Base-by-base conservation (phyloP, 2,797 vertebrate species). In the Chiroxiphia lanceolata region DNA sequence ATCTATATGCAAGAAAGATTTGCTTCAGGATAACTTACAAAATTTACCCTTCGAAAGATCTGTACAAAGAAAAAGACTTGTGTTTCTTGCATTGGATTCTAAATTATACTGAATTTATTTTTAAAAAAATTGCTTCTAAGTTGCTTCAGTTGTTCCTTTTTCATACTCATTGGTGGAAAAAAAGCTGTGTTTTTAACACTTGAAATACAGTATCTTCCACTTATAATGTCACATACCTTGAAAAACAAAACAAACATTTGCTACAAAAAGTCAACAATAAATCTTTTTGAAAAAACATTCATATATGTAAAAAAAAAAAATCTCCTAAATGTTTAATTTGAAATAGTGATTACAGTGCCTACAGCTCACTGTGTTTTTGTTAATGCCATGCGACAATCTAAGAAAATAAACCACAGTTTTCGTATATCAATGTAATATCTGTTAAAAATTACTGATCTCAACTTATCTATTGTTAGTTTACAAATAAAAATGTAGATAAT, bases 401-500 rank as follows among this genome's bases (percentile, higher is more conserved):
- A 97, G 91, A 97, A 97, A 97, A 96, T 95, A 97, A 97, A 97
- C 89, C 94, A 98, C 96, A 97, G 88, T 97, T 95, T 97, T 95
- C 45, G 94, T 94, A 97, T 94, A 97, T 97, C 96, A 98, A 97
- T 94, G 96, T 97, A 97, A 96, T 95, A 96, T 96, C 97, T 97
- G 98, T 98, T 98, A 98, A 98, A 97, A 97, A 97, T 95, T 94
- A 98, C 98, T 98, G 97, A 98, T 98, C 99, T 99, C 98, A 98
- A 98, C 97, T 98, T 98, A 98, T 98, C 99, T 99, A 99, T 96
- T 98, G 99, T 99, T 99, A 99, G 99, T 99, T 98, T 98, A 99
- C 98, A 99, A 98, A 98, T 97, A 98, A 97, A 97, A 98, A 97
- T 95, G 97, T 97, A 98, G 97, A 97, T 97, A 96, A 98, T 75